phyloP scores from a whole-genome alignment of 92 coral and sea anemone species.

The Epizoanthus rinbou region DNA sequence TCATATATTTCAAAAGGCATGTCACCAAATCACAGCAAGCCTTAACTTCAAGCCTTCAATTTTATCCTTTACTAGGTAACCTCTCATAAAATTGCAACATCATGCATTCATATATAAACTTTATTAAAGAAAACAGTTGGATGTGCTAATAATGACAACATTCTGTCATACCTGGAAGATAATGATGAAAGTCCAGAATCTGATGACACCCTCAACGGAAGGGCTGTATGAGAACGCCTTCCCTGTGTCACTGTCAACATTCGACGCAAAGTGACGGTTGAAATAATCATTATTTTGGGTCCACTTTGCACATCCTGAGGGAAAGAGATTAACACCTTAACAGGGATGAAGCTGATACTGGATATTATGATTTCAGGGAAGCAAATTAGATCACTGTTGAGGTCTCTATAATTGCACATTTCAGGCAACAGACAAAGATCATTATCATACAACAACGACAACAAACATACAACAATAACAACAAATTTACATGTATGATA shows the following conservation, averaged over 20 bases:
- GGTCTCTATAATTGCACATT: no score
- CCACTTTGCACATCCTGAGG: constrained; percentile 96
- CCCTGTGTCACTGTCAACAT: constrained; percentile 58
- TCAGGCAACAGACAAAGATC: no score
- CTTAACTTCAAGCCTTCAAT: no score
- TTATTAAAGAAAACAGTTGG: not conserved
- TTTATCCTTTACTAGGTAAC: no score
- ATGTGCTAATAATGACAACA: not conserved
- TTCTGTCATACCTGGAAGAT: constrained; percentile 80
- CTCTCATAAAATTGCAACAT: no score
- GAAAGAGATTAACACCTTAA: not conserved
- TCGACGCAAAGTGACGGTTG: constrained; percentile 87
- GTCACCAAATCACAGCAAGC: no score
- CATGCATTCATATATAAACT: no score
- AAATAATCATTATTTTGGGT: constrained; percentile 72
- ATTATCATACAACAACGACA: no score
- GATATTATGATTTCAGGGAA: not conserved
- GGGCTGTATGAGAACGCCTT: constrained; percentile 62
- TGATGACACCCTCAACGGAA: constrained; percentile 83
- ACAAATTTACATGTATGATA: no score
- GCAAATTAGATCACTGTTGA: not conserved
- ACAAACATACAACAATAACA: no score
- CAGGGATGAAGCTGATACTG: not conserved
- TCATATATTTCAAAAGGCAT: not conserved
- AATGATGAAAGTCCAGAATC: constrained; percentile 97